These are phyloP conservation scores for Dicycla oo DNA, from an alignment of 2,888 invertebrate genomes.

Conservation along the genomic window DNA sequence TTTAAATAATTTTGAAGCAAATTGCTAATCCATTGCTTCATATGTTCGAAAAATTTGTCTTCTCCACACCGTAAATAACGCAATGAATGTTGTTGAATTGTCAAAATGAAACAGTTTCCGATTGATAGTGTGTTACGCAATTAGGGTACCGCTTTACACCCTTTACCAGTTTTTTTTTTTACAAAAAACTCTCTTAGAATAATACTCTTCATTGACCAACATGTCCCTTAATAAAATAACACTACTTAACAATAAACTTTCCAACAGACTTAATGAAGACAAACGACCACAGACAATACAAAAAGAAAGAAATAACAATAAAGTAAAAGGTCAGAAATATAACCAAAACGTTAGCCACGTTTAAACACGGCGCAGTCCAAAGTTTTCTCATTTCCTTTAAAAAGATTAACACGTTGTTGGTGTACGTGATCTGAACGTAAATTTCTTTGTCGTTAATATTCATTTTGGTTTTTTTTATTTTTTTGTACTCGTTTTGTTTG, in stretches of 20 bases:
- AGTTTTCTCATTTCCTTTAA: constrained; percentile 85
- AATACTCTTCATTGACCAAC: too few species aligned
- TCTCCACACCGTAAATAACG: too few species aligned
- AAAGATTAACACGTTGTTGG: constrained; percentile 83
- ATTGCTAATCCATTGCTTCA: too few species aligned
- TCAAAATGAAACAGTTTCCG: too few species aligned
- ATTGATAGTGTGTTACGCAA: too few species aligned
- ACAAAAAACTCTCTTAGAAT: neutral
- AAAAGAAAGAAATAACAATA: constrained; percentile 40
- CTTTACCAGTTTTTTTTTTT: neutral
- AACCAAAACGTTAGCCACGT: constrained; percentile 70
- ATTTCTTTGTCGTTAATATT: constrained; percentile 74
- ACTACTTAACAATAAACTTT: constrained; percentile 4
- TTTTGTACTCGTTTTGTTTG: constrained; percentile 22
- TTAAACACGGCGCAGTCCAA: constrained; percentile 68
- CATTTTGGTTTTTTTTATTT: constrained; percentile 62
- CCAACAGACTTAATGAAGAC: constrained; percentile 38
- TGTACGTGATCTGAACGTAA: constrained; percentile 77
- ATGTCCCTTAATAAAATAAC: neutral
- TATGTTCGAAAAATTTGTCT: too few species aligned
- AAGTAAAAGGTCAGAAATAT: constrained; percentile 48
- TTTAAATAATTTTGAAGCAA: too few species aligned
- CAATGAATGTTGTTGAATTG: too few species aligned
- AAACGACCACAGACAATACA: constrained; percentile 25
- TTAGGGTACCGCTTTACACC: neutral